Percentiles rank a stretch among this genome's conserved stretches.
phyloP scores from a whole-genome alignment of 2,888 invertebrate species.

The Eupeodes latifasciatus region DNA sequence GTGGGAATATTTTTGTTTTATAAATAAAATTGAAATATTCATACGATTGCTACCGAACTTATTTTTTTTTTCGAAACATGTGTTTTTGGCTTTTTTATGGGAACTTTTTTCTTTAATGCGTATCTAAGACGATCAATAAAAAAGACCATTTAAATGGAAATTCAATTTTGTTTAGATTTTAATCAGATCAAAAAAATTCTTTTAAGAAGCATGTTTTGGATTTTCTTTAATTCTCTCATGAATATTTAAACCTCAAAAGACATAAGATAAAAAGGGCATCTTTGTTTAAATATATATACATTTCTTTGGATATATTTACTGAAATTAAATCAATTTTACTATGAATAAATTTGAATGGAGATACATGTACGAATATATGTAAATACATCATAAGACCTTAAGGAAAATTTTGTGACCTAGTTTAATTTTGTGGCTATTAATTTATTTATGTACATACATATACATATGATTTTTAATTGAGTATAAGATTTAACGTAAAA shows the following conservation, averaged over 20 bases:
- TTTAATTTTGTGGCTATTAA: neutral
- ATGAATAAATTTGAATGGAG: constrained; percentile 7
- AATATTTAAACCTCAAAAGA: constrained; percentile 2
- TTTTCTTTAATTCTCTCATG: constrained; percentile 3
- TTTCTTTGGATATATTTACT: neutral
- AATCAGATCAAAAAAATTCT: constrained; percentile 18
- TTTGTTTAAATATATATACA: neutral
- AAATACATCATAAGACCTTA: neutral
- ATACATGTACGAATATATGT: neutral
- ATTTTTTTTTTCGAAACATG: constrained; percentile 40
- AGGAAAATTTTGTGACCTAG: constrained; percentile 10
- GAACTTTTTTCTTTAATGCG: neutral
- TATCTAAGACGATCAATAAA: constrained; percentile 20
- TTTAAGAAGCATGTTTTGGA: neutral
- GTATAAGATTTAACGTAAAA: no score
- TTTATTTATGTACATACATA: neutral
- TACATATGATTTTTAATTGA: no score
- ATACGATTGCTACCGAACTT: constrained; percentile 55
- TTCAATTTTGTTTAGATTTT: neutral
- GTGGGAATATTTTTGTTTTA: constrained; percentile 25
- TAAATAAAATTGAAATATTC: neutral
- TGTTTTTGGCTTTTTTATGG: constrained; percentile 35
- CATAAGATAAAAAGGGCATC: neutral
- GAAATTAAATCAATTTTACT: constrained; percentile 22
- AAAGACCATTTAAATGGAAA: constrained; percentile 34